Percentiles rank a stretch among this genome's conserved stretches.
phyloP scores from a whole-genome alignment of 2,113 vertebrate species.

The Hypocryptadius cinnamomeus region DNA sequence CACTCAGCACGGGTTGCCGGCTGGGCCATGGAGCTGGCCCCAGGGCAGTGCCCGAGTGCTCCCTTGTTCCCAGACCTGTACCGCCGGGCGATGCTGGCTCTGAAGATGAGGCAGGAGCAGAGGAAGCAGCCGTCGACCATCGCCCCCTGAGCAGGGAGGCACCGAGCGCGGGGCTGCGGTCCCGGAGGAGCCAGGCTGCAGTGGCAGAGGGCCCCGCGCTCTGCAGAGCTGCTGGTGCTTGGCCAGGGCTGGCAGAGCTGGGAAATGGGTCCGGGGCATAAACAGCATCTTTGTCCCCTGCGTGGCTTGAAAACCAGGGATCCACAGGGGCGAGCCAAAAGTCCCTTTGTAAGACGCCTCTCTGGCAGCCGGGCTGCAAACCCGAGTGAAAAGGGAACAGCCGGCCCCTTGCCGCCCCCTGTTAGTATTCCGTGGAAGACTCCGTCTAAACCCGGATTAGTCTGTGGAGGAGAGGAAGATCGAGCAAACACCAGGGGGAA shows the following conservation, averaged over 20 bases:
- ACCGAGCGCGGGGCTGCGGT: neutral
- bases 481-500: neutral
- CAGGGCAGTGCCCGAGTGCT: neutral
- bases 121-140: neutral
- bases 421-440: neutral
- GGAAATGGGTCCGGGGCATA: accelerated
- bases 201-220: accelerated
- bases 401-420: neutral
- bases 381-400: neutral
- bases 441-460: accelerated
- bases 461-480: neutral
- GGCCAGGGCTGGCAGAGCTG: neutral
- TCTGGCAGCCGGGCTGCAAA: neutral
- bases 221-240: neutral
- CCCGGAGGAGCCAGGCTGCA: neutral
- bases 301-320: neutral
- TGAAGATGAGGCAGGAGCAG: constrained; percentile 80
- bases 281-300: neutral
- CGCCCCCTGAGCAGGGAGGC: neutral
- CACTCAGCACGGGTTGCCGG: accelerated
- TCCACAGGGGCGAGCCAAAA: neutral
- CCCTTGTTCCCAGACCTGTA: constrained; percentile 74
- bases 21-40: neutral
- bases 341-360: neutral
- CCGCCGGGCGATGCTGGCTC: constrained; percentile 80